Evolutionary conservation across 2,113 vertebrate species (phyloP).

Genomic region (Tichodroma muraria): DNA sequence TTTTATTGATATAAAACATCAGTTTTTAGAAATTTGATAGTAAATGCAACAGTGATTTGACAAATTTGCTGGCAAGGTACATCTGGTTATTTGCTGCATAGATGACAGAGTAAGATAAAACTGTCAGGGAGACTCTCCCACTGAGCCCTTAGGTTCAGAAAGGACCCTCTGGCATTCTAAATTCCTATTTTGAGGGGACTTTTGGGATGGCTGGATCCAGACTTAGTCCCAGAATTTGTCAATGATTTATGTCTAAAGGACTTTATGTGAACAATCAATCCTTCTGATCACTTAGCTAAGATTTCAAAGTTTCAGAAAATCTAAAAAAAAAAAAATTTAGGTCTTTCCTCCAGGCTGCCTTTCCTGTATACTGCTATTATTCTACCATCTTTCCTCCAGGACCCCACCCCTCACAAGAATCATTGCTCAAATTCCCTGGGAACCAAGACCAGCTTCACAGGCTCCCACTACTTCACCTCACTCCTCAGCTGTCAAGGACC

Average conservation of each 20-base stretch:
- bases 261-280: neutral
- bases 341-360: neutral
- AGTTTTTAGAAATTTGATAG: neutral
- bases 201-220: neutral
- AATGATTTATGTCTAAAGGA: neutral
- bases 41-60: neutral
- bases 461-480: neutral
- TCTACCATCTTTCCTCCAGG: neutral
- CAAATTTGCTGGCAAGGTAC: neutral
- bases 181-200: neutral
- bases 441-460: neutral
- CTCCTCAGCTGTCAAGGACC: neutral
- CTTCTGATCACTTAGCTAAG: neutral
- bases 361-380: neutral
- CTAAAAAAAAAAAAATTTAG: neutral
- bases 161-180: neutral
- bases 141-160: neutral
- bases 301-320: neutral
- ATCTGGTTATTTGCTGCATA: neutral
- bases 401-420: neutral
- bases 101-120: neutral
- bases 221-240: neutral
- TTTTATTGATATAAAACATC: neutral
- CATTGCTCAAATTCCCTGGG: neutral
- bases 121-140: neutral